phyloP scores from a whole-genome alignment of 1,140 invertebrate species.

The Paramacrobiotus metropolitanus region DNA sequence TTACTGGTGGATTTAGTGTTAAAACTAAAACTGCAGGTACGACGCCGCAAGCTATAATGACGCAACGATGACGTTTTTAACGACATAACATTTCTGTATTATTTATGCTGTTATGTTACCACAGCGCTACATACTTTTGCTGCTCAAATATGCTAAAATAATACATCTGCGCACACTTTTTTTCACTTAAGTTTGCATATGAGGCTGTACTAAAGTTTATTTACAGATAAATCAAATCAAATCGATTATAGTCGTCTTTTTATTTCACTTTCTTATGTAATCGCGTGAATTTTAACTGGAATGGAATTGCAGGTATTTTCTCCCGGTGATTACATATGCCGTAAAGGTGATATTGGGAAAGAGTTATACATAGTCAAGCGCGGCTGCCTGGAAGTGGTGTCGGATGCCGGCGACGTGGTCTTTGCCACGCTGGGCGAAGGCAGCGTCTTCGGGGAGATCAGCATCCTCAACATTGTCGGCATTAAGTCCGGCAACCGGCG shows the following conservation, averaged over 20 bases:
- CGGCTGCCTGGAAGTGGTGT: constrained; percentile 58
- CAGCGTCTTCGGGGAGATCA: constrained; percentile 71
- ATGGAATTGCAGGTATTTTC: constrained; percentile 65
- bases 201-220: neutral
- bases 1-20: constrained; percentile 71
- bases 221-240: no score
- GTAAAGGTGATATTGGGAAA: constrained; percentile 84
- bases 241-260: no score
- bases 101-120: no score
- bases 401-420: constrained; percentile 55
- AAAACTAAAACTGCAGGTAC: constrained; percentile 55
- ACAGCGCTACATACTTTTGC: no score
- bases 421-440: constrained; percentile 66
- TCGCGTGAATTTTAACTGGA: no score
- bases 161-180: no score
- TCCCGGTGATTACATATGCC: constrained; percentile 82
- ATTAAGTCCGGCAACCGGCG: constrained; percentile 73
- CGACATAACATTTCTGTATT: no score
- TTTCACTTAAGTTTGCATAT: no score
- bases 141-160: no score
- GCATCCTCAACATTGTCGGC: constrained; percentile 68
- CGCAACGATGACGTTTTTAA: no score
- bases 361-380: constrained; percentile 91
- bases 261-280: no score
- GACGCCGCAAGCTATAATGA: no score